phyloP scores from a whole-genome alignment of 2,888 invertebrate species.

The Chloromyia formosa region DNA sequence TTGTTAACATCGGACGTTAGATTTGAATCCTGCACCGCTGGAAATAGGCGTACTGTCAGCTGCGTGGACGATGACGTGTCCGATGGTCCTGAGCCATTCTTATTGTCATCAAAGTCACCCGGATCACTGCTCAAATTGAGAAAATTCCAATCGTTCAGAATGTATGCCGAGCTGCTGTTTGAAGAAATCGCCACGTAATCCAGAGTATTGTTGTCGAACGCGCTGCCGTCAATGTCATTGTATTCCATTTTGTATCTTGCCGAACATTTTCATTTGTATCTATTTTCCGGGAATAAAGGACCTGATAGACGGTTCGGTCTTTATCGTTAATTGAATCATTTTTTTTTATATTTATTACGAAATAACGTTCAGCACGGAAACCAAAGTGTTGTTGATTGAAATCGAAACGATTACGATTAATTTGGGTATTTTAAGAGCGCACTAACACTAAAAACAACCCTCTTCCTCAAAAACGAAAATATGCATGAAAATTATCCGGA shows the following conservation, averaged over 20 bases:
- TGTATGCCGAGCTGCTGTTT: slow-evolving; percentile 8
- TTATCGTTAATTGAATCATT: no score
- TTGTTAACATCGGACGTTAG: slow-evolving; percentile 65
- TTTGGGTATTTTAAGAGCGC: no score
- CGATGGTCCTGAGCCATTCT: slow-evolving; percentile 8
- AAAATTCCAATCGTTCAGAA: slow-evolving; percentile 27
- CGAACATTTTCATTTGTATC: not conserved
- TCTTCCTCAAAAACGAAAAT: no score
- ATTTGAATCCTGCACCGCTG: not conserved
- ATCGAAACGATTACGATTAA: no score
- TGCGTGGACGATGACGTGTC: slow-evolving; percentile 13
- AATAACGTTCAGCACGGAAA: no score
- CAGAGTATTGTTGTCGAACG: slow-evolving; percentile 3
- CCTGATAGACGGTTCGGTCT: no score
- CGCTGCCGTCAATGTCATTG: slow-evolving; percentile 1
- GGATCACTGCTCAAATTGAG: not conserved
- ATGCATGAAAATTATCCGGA: no score
- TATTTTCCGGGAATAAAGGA: no score
- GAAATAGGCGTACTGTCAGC: slow-evolving; percentile 26
- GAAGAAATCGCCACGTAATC: slow-evolving; percentile 8
- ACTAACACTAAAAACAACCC: no score
- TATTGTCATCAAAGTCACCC: not conserved
- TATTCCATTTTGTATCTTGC: slow-evolving; percentile 33
- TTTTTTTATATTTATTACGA: no score
- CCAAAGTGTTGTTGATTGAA: no score